Conservation (phyloP, 2,797 vertebrate species). For the Cheirogaleus major region DNA sequence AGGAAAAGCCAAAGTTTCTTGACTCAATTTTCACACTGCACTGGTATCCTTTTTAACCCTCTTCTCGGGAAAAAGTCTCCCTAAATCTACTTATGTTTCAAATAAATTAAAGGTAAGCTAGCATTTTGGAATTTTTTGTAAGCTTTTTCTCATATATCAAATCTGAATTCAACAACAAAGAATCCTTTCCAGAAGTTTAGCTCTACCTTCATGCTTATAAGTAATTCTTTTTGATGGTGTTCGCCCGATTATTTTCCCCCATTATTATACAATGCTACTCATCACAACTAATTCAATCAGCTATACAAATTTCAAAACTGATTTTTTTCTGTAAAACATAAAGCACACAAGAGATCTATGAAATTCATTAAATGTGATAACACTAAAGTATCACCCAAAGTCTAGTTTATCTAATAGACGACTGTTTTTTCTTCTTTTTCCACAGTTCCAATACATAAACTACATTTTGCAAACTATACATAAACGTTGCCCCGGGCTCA, state of each 20-base stretch:
- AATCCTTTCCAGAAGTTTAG: conserved; percentile 6
- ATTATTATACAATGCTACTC: background rate
- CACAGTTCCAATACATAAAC: background rate
- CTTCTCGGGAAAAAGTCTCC: background rate
- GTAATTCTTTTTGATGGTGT: background rate
- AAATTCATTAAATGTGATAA: background rate
- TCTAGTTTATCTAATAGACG: background rate
- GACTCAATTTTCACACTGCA: background rate
- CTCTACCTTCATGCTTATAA: background rate
- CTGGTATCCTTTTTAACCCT: background rate
- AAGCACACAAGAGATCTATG: background rate
- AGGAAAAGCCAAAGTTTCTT: background rate
- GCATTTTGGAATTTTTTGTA: background rate
- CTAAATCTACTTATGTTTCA: conserved; percentile 6
- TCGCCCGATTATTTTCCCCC: background rate
- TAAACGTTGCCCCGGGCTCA: background rate
- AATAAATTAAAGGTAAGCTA: conserved; percentile 40
- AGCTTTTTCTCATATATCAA: background rate
- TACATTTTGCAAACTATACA: background rate
- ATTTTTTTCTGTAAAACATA: background rate
- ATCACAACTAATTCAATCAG: background rate
- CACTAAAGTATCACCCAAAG: background rate
- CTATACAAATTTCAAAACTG: background rate
- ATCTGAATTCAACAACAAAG: conserved; percentile 5
- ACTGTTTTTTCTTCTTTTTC: background rate